Percentiles rank a stretch among this genome's conserved stretches.
Conservation (phyloP, 2,888 invertebrate species). For the Leptinotarsa tumamoca region DNA sequence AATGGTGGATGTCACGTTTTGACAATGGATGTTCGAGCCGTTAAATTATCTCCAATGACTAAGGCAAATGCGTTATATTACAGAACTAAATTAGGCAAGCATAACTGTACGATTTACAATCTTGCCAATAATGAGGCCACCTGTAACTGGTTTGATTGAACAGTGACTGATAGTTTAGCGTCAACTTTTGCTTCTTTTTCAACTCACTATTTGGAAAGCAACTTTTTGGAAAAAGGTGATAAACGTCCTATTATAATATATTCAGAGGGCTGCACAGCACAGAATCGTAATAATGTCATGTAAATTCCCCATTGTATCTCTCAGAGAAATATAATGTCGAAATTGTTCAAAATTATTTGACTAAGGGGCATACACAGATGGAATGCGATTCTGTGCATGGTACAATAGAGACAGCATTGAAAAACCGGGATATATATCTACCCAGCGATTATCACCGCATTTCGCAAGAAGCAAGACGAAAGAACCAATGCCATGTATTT, state of each 20-base stretch:
- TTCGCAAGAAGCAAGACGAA: background rate
- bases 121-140: slow-evolving; percentile 43
- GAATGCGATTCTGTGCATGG: slow-evolving; percentile 2
- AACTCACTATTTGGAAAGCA: slow-evolving; percentile 34
- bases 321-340: slow-evolving; percentile 4
- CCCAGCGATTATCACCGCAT: background rate
- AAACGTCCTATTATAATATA: slow-evolving; percentile 1
- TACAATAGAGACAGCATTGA: slow-evolving; percentile 2
- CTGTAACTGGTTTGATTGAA: slow-evolving; percentile 51
- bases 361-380: background rate
- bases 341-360: background rate
- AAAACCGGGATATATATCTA: slow-evolving; percentile 1
- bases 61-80: slow-evolving; percentile 46
- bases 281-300: slow-evolving; percentile 11
- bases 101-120: slow-evolving; percentile 48
- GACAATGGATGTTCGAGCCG: slow-evolving; percentile 48
- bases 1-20: background rate
- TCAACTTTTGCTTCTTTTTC: slow-evolving; percentile 37
- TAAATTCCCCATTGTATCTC: slow-evolving; percentile 9
- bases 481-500: background rate
- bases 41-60: slow-evolving; percentile 45
- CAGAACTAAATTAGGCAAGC: slow-evolving; percentile 53
- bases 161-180: slow-evolving; percentile 32
- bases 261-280: slow-evolving; percentile 10
- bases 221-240: background rate